These are phyloP conservation scores for Molothrus aeneus DNA, from an alignment of 2,797 vertebrate genomes.

Conservation along the genomic window DNA sequence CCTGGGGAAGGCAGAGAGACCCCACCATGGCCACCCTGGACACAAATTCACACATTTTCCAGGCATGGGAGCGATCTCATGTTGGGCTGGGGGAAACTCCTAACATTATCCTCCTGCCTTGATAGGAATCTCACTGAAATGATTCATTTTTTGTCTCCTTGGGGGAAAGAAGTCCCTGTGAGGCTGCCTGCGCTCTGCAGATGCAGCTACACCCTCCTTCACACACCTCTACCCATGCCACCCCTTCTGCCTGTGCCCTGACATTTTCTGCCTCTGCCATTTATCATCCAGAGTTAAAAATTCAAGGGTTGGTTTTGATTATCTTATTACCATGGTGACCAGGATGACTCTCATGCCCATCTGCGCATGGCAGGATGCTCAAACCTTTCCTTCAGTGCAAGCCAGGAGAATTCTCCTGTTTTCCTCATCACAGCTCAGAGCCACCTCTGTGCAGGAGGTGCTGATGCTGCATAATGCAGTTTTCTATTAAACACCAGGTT, in stretches of 20 bases:
- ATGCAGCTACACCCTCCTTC: background rate
- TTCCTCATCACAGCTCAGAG: background rate
- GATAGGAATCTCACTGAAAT: background rate
- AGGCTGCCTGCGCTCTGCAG: background rate
- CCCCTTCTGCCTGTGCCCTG: background rate
- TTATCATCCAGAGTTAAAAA: slow-evolving; percentile 43
- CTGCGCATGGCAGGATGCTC: slow-evolving; percentile 25
- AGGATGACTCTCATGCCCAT: slow-evolving; percentile 35
- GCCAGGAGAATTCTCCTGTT: background rate
- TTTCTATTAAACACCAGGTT: background rate
- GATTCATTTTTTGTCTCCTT: background rate
- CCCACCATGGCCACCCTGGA: background rate
- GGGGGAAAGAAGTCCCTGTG: background rate
- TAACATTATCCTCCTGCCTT: background rate
- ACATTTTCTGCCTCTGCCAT: background rate
- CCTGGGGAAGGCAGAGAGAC: background rate
- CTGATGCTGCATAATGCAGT: background rate
- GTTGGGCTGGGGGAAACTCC: background rate
- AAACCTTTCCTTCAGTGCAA: background rate
- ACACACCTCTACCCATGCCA: background rate
- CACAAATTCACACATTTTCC: background rate
- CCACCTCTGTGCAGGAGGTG: background rate
- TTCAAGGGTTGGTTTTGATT: slow-evolving; percentile 33
- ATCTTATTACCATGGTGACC: slow-evolving; percentile 61
- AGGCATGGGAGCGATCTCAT: rapidly evolving